Percentiles rank a stretch among this genome's conserved stretches.
phyloP scores from a whole-genome alignment of 64 coral and sea anemone genomes.

The Stichodactyla helianthus region DNA sequence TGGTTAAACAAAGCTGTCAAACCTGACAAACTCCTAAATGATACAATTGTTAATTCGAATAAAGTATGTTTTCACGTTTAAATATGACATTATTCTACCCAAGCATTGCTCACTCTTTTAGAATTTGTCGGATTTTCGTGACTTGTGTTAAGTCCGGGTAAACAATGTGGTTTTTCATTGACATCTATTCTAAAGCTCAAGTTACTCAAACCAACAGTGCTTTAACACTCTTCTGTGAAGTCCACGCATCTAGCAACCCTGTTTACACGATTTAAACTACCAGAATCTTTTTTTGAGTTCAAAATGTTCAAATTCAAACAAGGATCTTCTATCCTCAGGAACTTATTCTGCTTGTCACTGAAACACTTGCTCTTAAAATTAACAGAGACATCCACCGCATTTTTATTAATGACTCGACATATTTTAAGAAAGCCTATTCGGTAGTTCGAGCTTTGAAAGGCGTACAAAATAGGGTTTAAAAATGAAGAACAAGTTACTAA shows the following conservation, averaged over 20 bases:
- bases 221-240: not conserved
- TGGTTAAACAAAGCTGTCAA: not conserved
- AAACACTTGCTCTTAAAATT: not conserved
- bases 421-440: conserved; percentile 39
- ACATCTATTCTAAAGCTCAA: not conserved
- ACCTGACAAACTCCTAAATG: not conserved
- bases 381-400: not conserved
- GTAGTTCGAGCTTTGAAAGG: conserved; percentile 61
- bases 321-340: not conserved
- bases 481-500: conserved; percentile 36
- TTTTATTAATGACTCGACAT: not conserved
- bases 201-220: not conserved
- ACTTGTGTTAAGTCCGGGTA: not conserved
- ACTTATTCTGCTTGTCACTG: not conserved
- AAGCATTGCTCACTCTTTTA: not conserved
- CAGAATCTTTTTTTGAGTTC: not conserved
- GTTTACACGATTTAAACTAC: not conserved
- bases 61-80: not conserved
- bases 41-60: not conserved
- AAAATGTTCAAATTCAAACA: not conserved
- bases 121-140: not conserved
- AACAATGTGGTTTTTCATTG: not conserved
- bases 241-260: not conserved
- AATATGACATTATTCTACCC: not conserved
- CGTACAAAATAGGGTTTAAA: conserved; percentile 64